Evolutionary conservation across 2,113 vertebrate genomes (phyloP).

Genomic region (Elgaria multicarinata): DNA sequence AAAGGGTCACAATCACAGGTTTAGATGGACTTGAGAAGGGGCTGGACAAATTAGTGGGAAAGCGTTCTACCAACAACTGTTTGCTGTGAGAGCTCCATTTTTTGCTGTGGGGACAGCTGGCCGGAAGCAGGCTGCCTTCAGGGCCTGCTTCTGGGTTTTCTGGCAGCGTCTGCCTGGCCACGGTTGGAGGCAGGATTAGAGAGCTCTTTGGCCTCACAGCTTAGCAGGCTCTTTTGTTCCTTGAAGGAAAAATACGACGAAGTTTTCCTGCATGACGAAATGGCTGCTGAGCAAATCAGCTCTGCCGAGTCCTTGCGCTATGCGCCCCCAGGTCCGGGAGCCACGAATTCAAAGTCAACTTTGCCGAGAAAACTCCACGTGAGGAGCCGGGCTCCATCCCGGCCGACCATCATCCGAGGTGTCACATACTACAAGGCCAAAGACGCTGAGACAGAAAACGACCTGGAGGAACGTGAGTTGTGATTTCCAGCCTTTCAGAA

Average conservation of each 20-base stretch:
- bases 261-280: conserved; percentile 79
- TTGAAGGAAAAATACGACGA: conserved; percentile 84
- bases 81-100: background rate
- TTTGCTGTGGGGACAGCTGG: no score
- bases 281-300: conserved; percentile 75
- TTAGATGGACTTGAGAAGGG: background rate
- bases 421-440: conserved; percentile 96
- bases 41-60: no score
- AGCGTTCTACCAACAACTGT: background rate
- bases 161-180: background rate
- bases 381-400: conserved; percentile 75
- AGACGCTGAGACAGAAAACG: conserved; percentile 83
- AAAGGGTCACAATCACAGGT: no score
- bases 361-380: conserved; percentile 68
- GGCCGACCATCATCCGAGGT: conserved; percentile 87
- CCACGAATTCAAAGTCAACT: conserved; percentile 62
- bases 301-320: conserved; percentile 62
- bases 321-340: conserved; percentile 58
- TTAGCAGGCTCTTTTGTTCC: background rate
- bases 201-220: background rate
- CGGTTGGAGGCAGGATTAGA: background rate
- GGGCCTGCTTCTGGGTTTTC: background rate
- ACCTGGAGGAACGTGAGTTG: conserved; percentile 90
- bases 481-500: background rate
- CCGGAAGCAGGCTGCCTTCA: no score